Conservation (phyloP, 1,140 invertebrate species). For the Ceratosolen fusciceps region DNA sequence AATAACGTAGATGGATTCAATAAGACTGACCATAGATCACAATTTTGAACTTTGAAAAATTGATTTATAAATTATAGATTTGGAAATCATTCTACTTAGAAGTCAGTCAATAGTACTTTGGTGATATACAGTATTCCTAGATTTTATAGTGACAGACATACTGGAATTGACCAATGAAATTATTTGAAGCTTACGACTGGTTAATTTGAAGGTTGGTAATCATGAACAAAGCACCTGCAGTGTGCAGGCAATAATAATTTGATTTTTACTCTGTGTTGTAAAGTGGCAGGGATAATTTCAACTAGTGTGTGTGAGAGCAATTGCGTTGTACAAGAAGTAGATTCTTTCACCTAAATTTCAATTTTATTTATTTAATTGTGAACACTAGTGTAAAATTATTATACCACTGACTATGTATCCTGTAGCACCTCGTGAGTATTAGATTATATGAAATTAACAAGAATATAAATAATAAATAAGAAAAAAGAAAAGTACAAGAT, state of each 20-base stretch:
- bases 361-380: neutral
- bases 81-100: too few species aligned
- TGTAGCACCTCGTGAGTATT: slow-evolving; percentile 41
- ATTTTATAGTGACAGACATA: neutral
- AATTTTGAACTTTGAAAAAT: too few species aligned
- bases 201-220: neutral
- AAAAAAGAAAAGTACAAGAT: neutral
- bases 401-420: slow-evolving; percentile 33
- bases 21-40: too few species aligned
- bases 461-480: neutral
- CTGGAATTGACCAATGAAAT: neutral
- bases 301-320: neutral
- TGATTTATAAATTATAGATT: neutral
- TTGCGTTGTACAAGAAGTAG: neutral
- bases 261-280: neutral
- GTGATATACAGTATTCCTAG: neutral
- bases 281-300: neutral
- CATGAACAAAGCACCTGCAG: slow-evolving; percentile 1
- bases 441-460: neutral
- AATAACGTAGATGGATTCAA: too few species aligned
- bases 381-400: neutral
- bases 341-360: neutral
- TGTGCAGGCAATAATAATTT: neutral
- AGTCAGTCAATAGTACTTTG: too few species aligned
- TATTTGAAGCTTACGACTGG: neutral